Evolutionary conservation across 2,797 vertebrate species (phyloP).

Genomic region (Merluccius polli): DNA sequence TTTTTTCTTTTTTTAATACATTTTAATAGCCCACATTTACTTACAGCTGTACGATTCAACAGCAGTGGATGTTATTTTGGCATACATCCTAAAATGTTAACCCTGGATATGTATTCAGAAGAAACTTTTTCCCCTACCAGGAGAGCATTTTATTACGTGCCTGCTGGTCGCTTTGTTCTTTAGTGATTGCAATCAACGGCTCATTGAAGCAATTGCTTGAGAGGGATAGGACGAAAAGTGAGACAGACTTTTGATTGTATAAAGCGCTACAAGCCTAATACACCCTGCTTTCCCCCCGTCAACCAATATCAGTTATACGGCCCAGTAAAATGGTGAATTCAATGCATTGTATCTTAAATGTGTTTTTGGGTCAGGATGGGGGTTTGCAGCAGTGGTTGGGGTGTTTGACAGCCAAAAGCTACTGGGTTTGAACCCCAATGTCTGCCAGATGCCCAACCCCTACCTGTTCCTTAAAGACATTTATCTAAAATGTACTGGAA

Average conservation of each 20-base stretch:
- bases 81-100: too few species aligned
- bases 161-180: not conserved
- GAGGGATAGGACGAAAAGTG: not conserved
- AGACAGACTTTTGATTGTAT: not conserved
- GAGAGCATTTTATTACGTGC: not conserved
- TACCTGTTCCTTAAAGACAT: not conserved
- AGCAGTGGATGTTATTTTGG: not conserved
- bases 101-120: not conserved
- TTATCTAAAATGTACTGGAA: not conserved
- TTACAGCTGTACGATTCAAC: not conserved
- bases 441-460: not conserved
- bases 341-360: not conserved
- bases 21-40: not conserved
- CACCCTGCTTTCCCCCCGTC: not conserved
- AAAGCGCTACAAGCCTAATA: not conserved
- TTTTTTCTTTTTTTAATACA: not conserved
- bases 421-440: not conserved
- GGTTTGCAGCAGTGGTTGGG: too few species aligned
- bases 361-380: not conserved
- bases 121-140: not conserved
- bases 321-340: not conserved
- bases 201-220: not conserved
- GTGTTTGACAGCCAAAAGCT: too few species aligned
- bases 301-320: not conserved
- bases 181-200: slow-evolving; percentile 3